Conservation (phyloP, 2,797 vertebrate genomes). For the Triplophysa bombifrons region DNA sequence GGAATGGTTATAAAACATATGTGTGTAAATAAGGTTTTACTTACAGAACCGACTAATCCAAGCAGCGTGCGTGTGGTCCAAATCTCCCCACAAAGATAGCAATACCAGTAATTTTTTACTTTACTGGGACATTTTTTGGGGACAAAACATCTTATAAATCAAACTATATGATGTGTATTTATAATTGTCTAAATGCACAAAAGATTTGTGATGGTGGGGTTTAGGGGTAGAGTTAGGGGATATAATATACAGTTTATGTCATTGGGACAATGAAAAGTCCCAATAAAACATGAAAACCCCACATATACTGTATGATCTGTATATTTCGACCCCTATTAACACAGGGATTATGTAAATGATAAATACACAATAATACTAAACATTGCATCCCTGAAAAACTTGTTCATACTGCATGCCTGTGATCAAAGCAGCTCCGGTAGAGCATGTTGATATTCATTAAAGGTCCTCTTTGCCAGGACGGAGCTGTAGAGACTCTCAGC, state of each 20-base stretch:
- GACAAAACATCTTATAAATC: no score
- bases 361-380: not conserved
- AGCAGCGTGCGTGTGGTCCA: no score
- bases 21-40: no score
- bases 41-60: no score
- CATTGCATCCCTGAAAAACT: not conserved
- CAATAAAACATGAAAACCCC: no score
- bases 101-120: no score
- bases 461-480: slow-evolving; percentile 26
- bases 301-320: no score
- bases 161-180: no score
- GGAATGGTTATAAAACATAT: no score
- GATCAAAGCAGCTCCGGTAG: slow-evolving; percentile 27
- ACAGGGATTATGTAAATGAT: not conserved
- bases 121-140: no score
- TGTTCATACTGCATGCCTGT: not conserved
- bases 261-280: no score
- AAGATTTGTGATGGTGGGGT: not conserved
- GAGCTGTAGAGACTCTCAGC: slow-evolving; percentile 37
- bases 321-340: not conserved
- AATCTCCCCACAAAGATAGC: no score
- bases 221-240: not conserved
- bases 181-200: not conserved
- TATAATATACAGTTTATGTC: not conserved
- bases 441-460: slow-evolving; percentile 33